Evolutionary conservation across 2,888 invertebrate species (phyloP), one percentile per base, ranked within the genome.

Genomic region (Cephus pygmeus): DNA sequence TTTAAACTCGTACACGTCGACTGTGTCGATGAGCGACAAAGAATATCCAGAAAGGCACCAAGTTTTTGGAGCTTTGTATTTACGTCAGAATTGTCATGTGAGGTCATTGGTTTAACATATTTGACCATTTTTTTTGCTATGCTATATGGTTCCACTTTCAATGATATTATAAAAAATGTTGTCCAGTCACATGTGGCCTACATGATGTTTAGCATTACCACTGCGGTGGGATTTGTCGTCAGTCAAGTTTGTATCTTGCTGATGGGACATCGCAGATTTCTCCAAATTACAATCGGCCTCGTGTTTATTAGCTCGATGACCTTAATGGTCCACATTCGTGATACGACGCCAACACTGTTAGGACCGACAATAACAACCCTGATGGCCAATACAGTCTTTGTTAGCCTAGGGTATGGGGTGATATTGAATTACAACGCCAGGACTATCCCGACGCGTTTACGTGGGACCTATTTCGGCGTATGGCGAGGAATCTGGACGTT

Each of bases 401-500:
- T 83, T 75, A 83, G 84, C 71, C 75, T 85, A 4, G 79, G 78
- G 74, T 83, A 85, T 36, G 84, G 85, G 0, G 81, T 83, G 56
- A 73, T 85, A 15, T 75, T 84, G 11, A 85, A 85, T 76, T 85
- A 85, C 74, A 82, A 83, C 71, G 75, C 79, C 1, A 77, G 85
- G 73, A 83, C 83, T 23, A 77, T 85, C 69, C 84, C 85, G 40
- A 85, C 85, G 30, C 73, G 83, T 36, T 69, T 85, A 15, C 78
- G 85, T 4, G 84, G 84, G 23, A 84, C 79, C 2, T 77, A 83
- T 4, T 76, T 74, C 69, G 85, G 85, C 23, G 81, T 85, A 74
- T 85, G 78, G 69, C 80, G 77, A 33, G 80, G 82, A 1, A 75
- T 77, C 36, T 84, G 85, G 84, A 77, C 80, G 0, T 69, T 79